Base-by-base conservation (phyloP, 35 echinoderm and acorn worm species). In the Holothuria glaberrima region DNA sequence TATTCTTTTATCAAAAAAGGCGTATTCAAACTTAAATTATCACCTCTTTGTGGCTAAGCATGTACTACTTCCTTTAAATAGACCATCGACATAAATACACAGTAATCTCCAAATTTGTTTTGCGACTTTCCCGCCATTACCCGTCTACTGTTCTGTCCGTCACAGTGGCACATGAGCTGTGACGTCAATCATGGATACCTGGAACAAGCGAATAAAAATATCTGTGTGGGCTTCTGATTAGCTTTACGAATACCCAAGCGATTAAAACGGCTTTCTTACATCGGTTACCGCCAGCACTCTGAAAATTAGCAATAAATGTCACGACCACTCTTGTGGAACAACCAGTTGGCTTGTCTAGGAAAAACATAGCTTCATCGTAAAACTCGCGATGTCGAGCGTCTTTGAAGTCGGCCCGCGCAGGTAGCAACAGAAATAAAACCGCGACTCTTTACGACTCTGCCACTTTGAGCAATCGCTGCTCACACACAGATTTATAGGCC, bases 221-320 rank as follows among this genome's bases (percentile, higher is more conserved):
- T 75, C 71, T 75, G 33, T 75, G 71, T 75, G 71, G 71, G 71
- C 44, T 75, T 75, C 71, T 75, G 71, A 75, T 75, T 75, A 75
- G 31, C 33, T 32, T 38, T 75, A 75, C 44, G 71, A 75, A 75
- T 75, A 75, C 44, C 34, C 71, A n/a, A 34, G 71, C 71, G 33
- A 75, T 75, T 75, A 75, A 75, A 75, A 75, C 31, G 44, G 71
- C 32, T 75, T 75, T 38, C 71, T 38, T 45, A 36, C 28, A 31
- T 34, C 28, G 31, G 71, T 75, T 75, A 75, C 71, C 71, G 71
- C 71, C 71, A 75, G 33, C 71, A 75, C 71, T 75, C 71, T 6
- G 71, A 54, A 75, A 75, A 75, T 75, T 38, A 75, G 71, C 71
- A 35, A 75, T 75, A 75, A 75, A 25, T 75, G 71, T 75, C 71